Conservation (phyloP, 2,888 invertebrate species). For the Archips crataeganus region DNA sequence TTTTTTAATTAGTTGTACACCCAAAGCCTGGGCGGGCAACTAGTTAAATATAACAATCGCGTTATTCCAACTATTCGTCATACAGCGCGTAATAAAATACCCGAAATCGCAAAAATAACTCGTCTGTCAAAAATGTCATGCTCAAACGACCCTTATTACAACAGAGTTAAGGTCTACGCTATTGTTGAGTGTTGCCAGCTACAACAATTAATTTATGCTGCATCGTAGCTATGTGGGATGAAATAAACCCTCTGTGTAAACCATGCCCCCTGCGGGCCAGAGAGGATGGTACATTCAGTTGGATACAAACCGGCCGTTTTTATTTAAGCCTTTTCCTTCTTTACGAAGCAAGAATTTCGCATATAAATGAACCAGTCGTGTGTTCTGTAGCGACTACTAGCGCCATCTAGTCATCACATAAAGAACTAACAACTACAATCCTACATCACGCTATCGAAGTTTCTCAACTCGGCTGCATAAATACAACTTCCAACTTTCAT, state of each 20-base stretch:
- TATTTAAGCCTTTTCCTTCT: too few relatives aligned
- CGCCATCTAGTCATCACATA: too few relatives aligned
- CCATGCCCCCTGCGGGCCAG: constrained; percentile 24
- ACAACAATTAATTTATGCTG: constrained; percentile 31
- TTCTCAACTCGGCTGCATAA: too few relatives aligned
- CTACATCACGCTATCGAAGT: too few relatives aligned
- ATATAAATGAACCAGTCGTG: too few relatives aligned
- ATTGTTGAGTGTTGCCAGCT: constrained; percentile 15
- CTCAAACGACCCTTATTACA: background rate
- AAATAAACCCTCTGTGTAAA: constrained; percentile 25
- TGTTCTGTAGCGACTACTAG: too few relatives aligned
- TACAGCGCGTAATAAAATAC: constrained; percentile 16
- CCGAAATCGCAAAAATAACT: constrained; percentile 19
- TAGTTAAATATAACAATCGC: background rate
- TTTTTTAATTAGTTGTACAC: too few relatives aligned
- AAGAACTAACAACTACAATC: too few relatives aligned
- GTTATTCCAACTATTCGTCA: constrained; percentile 16
- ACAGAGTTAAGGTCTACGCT: background rate
- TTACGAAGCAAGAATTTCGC: background rate
- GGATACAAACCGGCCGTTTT: background rate
- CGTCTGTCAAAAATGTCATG: background rate
- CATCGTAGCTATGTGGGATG: constrained; percentile 38
- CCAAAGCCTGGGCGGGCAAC: too few relatives aligned
- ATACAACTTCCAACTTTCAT: too few relatives aligned
- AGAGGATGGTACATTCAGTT: constrained; percentile 2